A percentile compares a stretch with the other conserved stretches of the same genome.
phyloP scores from a whole-genome alignment of 2,888 invertebrate species.

The Ischnus inquisitorius region DNA sequence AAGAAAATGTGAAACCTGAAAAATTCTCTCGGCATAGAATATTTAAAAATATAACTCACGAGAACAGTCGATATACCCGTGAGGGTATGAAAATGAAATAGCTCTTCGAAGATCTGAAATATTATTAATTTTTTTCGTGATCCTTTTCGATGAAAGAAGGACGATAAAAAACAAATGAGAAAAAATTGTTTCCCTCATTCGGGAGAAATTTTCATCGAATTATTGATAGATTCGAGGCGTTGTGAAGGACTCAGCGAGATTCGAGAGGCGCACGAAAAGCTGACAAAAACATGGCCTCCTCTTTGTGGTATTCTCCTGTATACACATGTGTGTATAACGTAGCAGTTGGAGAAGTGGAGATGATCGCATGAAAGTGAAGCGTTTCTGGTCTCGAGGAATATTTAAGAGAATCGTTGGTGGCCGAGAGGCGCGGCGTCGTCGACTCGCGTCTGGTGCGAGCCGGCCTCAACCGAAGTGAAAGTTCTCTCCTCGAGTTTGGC shows the following conservation, averaged over 20 bases:
- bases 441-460: conserved; percentile 55
- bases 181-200: not conserved
- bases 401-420: conserved; percentile 74
- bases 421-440: conserved; percentile 33
- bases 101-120: not conserved
- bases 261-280: conserved; percentile 8
- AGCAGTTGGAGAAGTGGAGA: conserved; percentile 22
- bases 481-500: conserved; percentile 73
- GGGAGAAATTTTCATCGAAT: not conserved
- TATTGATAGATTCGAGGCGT: not conserved
- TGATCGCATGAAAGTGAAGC: conserved; percentile 79
- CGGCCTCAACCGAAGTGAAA: conserved; percentile 81
- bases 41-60: not conserved
- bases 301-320: not conserved
- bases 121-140: not conserved
- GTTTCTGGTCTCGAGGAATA: conserved; percentile 74
- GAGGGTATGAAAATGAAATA: not conserved
- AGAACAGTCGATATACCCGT: not conserved
- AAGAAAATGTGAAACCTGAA: not conserved
- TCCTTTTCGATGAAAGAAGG: not conserved
- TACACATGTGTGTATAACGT: not conserved
- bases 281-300: not conserved
- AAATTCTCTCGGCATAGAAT: not conserved
- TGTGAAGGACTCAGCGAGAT: not conserved
- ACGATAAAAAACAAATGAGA: not conserved